Percentiles rank a stretch among this genome's conserved stretches.
These are phyloP conservation scores for Dendrocincla fuliginosa DNA, from an alignment of 2,797 vertebrate genomes.

Conservation along the genomic window DNA sequence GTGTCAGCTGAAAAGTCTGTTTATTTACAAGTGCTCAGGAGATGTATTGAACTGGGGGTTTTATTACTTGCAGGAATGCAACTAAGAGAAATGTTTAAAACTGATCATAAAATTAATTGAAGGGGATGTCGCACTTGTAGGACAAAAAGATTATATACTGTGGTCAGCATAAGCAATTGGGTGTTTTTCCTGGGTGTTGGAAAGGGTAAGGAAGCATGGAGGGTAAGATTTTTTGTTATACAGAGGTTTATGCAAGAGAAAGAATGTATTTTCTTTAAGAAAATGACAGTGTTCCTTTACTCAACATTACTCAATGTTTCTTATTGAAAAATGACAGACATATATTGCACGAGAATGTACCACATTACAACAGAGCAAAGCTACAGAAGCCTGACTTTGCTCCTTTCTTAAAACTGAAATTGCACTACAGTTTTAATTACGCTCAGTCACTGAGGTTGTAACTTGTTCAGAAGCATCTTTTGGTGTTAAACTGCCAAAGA, in stretches of 20 bases:
- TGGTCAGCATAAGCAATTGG: neutral
- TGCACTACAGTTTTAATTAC: conserved; percentile 48
- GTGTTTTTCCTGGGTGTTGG: neutral
- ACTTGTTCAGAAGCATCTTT: conserved; percentile 18
- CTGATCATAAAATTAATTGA: neutral
- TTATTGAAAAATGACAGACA: neutral
- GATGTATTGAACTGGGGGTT: neutral
- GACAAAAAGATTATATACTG: neutral
- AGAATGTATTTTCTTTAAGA: neutral
- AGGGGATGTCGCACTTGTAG: neutral
- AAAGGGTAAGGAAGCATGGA: neutral
- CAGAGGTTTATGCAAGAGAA: neutral
- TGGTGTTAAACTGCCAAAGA: conserved; percentile 64
- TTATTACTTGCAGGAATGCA: neutral
- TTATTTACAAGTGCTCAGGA: neutral
- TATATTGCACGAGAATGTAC: neutral
- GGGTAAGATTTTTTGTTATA: neutral
- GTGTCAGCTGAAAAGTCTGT: neutral
- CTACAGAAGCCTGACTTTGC: neutral
- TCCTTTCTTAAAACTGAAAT: neutral
- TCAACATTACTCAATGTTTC: neutral
- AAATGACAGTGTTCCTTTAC: conserved; percentile 14
- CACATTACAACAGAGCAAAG: neutral
- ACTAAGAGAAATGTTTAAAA: neutral
- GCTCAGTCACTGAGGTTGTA: neutral